Percentiles rank a stretch among this genome's conserved stretches.
Evolutionary conservation across 2,113 vertebrate species (phyloP).

Genomic region (Chiloscyllium plagiosum): DNA sequence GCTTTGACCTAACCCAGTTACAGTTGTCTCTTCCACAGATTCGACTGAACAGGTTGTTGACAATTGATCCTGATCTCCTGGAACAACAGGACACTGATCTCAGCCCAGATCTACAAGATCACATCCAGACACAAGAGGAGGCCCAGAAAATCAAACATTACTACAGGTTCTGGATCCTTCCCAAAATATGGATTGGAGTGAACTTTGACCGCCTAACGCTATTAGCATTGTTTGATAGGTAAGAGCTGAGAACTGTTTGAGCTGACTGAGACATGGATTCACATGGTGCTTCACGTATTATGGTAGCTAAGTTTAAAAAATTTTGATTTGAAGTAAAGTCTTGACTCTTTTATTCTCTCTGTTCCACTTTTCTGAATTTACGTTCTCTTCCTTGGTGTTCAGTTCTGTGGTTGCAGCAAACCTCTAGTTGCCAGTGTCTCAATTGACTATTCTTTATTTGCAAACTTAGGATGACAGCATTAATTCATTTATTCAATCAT

Average conservation of each 20-base stretch:
- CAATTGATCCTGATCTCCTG: conserved; percentile 88
- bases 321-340: background rate
- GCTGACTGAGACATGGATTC: background rate
- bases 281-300: background rate
- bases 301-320: background rate
- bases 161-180: conserved; percentile 92
- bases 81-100: conserved; percentile 90
- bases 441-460: background rate
- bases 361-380: background rate
- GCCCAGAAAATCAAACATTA: conserved; percentile 84
- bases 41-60: conserved; percentile 85
- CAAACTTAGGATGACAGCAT: background rate
- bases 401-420: background rate
- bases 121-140: conserved; percentile 71
- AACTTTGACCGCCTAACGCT: conserved; percentile 96
- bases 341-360: background rate
- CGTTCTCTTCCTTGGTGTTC: background rate
- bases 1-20: conserved; percentile 48
- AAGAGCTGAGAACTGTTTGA: conserved; percentile 39
- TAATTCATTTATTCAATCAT: background rate
- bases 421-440: background rate
- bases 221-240: conserved; percentile 95
- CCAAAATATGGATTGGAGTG: conserved; percentile 89
- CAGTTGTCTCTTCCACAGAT: conserved; percentile 85
- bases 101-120: conserved; percentile 88